A percentile compares a stretch with the other conserved stretches of the same genome.
phyloP scores from a whole-genome alignment of 2,888 invertebrate genomes.

The Desoria tigrina region DNA sequence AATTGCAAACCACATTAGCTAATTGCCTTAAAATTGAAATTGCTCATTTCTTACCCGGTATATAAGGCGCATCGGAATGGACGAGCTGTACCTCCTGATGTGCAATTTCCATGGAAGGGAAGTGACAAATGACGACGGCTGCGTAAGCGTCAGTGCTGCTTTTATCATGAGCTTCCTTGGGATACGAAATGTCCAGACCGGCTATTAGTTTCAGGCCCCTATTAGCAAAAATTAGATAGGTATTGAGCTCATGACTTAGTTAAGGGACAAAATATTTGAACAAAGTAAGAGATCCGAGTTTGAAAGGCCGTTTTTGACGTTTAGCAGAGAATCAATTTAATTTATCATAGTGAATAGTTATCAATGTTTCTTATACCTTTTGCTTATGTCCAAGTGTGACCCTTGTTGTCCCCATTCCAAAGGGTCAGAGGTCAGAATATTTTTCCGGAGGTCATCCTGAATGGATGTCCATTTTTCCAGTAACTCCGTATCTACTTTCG shows the following conservation, averaged over 20 bases:
- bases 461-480: conserved; percentile 36
- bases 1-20: background rate
- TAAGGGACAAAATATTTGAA: no score
- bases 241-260: no score
- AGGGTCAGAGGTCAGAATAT: conserved; percentile 32
- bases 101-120: conserved; percentile 43
- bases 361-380: no score
- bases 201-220: conserved; percentile 43
- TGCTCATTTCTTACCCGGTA: conserved; percentile 54
- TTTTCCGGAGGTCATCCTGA: conserved; percentile 30
- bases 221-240: no score
- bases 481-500: conserved; percentile 8
- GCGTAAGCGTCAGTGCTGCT: conserved; percentile 32
- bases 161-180: conserved; percentile 29
- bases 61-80: conserved; percentile 56
- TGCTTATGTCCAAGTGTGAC: no score
- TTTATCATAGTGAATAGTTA: no score
- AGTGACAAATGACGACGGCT: conserved; percentile 45
- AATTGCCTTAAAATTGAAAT: no score
- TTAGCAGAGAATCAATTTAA: no score
- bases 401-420: no score
- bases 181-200: conserved; percentile 48
- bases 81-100: conserved; percentile 38
- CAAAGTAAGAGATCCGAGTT: no score
- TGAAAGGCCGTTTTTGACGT: no score